Conservation (phyloP, 2,113 vertebrate genomes). For the Phoxinus phoxinus region DNA sequence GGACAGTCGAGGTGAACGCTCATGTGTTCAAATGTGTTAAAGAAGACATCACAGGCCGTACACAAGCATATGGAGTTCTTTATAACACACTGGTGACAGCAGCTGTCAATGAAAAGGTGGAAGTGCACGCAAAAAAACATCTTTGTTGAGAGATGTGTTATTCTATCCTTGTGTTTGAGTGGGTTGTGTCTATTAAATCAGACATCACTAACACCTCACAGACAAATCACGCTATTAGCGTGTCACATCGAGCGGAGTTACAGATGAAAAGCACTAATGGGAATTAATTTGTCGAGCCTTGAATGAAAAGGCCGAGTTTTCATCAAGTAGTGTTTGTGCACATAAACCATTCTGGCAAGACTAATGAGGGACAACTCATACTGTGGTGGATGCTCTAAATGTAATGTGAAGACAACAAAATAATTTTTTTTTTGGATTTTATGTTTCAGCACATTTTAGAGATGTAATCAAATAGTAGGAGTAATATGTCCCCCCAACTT, state of each 20-base stretch:
- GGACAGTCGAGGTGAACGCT: slow-evolving; percentile 37
- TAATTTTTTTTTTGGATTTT: background rate
- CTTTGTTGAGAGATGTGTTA: slow-evolving; percentile 73
- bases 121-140: slow-evolving; percentile 72
- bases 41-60: slow-evolving; percentile 45
- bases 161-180: slow-evolving; percentile 54
- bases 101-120: slow-evolving; percentile 70
- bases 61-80: slow-evolving; percentile 70
- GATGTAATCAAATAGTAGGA: background rate
- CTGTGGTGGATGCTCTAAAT: slow-evolving; percentile 13
- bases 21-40: slow-evolving; percentile 35
- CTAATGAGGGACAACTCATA: slow-evolving; percentile 45
- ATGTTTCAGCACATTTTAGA: background rate
- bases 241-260: slow-evolving; percentile 42
- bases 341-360: slow-evolving; percentile 47
- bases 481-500: background rate
- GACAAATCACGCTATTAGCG: slow-evolving; percentile 48
- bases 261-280: slow-evolving; percentile 48
- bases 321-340: slow-evolving; percentile 44
- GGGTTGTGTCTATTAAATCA: slow-evolving; percentile 59
- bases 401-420: slow-evolving; percentile 18
- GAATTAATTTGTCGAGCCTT: slow-evolving; percentile 44
- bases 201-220: slow-evolving; percentile 55
- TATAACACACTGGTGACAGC: slow-evolving; percentile 76
- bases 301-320: slow-evolving; percentile 45